These are phyloP conservation scores for Amblyjoppa proteus DNA, from an alignment of 2,888 invertebrate species.

Conservation along the genomic window DNA sequence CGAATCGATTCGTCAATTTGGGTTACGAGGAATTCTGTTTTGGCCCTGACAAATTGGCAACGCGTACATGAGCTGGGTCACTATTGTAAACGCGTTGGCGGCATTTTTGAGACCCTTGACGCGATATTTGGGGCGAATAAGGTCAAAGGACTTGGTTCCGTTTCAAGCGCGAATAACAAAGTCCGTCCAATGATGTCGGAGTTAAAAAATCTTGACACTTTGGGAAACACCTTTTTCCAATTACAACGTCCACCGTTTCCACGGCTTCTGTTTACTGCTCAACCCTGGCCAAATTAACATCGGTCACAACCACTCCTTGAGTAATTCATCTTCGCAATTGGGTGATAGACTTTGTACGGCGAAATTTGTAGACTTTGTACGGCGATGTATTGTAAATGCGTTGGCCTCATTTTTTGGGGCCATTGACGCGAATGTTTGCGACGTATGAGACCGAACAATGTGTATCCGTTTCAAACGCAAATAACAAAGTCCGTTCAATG, in stretches of 20 bases:
- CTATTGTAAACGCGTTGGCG: not conserved
- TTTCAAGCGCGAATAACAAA: not conserved
- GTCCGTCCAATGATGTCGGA: not conserved
- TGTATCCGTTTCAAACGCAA: not conserved
- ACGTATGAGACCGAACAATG: not conserved
- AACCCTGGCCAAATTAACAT: too few relatives aligned
- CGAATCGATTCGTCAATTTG: not conserved
- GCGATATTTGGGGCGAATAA: not conserved
- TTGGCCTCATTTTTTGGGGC: not conserved
- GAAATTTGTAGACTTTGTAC: not conserved
- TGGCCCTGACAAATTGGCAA: not conserved
- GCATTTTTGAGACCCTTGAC: not conserved
- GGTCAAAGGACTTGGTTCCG: not conserved
- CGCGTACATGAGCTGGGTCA: not conserved
- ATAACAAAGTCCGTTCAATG: not conserved
- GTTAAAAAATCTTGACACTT: not conserved
- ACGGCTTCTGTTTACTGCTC: too few relatives aligned
- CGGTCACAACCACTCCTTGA: too few relatives aligned
- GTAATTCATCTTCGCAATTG: constrained; percentile 3
- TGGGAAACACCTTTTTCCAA: not conserved
- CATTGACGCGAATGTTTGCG: not conserved
- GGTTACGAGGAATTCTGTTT: not conserved
- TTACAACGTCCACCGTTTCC: not conserved
- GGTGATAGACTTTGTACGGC: not conserved
- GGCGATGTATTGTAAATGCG: too few relatives aligned